Evolutionary conservation across 1,140 invertebrate genomes (phyloP).

Genomic region (Zeugodacus cucurbitae): DNA sequence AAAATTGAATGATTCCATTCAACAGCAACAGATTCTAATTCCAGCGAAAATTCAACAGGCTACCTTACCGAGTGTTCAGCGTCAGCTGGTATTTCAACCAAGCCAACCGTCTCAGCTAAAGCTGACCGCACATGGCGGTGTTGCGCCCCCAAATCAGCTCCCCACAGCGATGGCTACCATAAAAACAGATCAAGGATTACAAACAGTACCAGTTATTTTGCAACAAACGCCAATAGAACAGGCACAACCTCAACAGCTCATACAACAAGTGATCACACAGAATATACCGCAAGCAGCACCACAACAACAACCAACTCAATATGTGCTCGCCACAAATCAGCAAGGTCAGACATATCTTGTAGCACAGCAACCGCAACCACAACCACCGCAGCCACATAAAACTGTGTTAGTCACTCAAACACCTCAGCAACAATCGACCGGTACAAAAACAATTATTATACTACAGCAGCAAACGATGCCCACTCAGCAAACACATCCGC

Average conservation of each 20-base stretch:
- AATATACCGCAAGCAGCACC: slow-evolving; percentile 40
- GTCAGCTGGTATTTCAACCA: slow-evolving; percentile 48
- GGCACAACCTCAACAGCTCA: slow-evolving; percentile 49
- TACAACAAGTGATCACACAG: slow-evolving; percentile 45
- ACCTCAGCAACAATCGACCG: slow-evolving; percentile 68
- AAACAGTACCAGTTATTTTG: slow-evolving; percentile 67
- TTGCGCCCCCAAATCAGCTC: slow-evolving; percentile 48
- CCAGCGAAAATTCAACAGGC: slow-evolving; percentile 46
- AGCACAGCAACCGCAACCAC: slow-evolving; percentile 62
- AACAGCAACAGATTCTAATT: slow-evolving; percentile 52
- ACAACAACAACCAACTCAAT: slow-evolving; percentile 54
- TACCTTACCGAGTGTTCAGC: slow-evolving; percentile 41
- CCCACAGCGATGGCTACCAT: slow-evolving; percentile 63
- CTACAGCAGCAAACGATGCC: slow-evolving; percentile 72
- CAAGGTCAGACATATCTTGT: slow-evolving; percentile 71
- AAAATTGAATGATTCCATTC: slow-evolving; percentile 52
- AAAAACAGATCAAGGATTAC: slow-evolving; percentile 65
- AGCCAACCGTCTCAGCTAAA: slow-evolving; percentile 50
- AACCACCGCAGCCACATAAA: slow-evolving; percentile 56
- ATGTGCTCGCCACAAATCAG: slow-evolving; percentile 62
- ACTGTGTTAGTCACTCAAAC: slow-evolving; percentile 64
- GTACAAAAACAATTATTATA: slow-evolving; percentile 79
- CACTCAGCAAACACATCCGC: slow-evolving; percentile 52
- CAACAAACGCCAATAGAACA: slow-evolving; percentile 64
- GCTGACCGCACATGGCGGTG: slow-evolving; percentile 19